These are phyloP conservation scores for Dascillus cervinus DNA, from an alignment of 2,888 invertebrate genomes.

Conservation along the genomic window DNA sequence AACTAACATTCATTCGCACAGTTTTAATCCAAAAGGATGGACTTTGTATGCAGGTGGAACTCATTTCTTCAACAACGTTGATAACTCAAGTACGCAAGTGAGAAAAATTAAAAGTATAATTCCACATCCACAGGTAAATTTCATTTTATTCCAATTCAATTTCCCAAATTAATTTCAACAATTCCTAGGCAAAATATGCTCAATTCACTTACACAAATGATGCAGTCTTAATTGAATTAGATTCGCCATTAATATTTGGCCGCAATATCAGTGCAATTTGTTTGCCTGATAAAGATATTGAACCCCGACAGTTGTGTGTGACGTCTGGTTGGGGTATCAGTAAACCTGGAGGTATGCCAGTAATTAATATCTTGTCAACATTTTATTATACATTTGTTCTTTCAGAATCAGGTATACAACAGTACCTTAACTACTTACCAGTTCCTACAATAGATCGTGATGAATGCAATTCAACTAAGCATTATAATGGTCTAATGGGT, in stretches of 20 bases:
- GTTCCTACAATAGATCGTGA: conserved; percentile 47
- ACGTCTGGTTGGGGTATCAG: conserved; percentile 54
- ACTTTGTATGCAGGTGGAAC: conserved; percentile 36
- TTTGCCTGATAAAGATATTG: conserved; percentile 43
- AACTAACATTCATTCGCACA: conserved; percentile 9
- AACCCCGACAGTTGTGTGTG: conserved; percentile 48
- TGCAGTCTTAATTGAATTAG: conserved; percentile 49
- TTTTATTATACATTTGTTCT: conserved; percentile 11
- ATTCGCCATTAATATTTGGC: conserved; percentile 44
- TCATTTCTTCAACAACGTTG: conserved; percentile 32
- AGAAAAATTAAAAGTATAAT: conserved; percentile 42
- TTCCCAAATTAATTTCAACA: conserved; percentile 1
- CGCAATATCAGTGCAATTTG: conserved; percentile 51
- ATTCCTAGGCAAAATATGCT: conserved; percentile 44
- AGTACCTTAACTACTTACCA: conserved; percentile 48
- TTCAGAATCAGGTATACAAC: conserved; percentile 42
- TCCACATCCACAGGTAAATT: conserved; percentile 47
- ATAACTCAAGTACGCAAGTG: conserved; percentile 34
- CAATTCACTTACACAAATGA: conserved; percentile 52
- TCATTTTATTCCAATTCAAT: background rate
- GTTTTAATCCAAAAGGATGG: conserved; percentile 27
- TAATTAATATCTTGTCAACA: background rate
- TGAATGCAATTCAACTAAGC: conserved; percentile 54
- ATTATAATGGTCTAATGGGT: conserved; percentile 53
- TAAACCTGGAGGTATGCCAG: conserved; percentile 40